Percentiles rank a stretch among this genome's conserved stretches.
phyloP scores from a whole-genome alignment of 1,140 invertebrate genomes.

The Lepidotrigona ventralis region DNA sequence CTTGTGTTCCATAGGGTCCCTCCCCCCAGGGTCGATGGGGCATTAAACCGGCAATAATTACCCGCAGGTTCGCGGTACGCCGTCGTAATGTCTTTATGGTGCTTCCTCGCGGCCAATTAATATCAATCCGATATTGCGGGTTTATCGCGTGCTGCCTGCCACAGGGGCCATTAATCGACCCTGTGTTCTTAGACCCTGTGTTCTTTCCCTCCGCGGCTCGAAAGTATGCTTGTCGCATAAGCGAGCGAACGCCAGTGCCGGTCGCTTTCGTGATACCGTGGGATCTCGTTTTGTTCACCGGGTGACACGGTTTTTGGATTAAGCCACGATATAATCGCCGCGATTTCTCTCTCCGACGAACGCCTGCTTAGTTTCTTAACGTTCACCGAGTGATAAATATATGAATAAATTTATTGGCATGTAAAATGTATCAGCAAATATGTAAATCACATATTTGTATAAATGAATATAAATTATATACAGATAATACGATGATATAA shows the following conservation, averaged over 20 bases:
- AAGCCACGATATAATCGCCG: neutral
- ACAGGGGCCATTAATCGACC: conserved; percentile 53
- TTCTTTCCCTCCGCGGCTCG: neutral
- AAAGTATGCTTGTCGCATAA: neutral
- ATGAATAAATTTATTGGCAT: no score
- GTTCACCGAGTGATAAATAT: neutral
- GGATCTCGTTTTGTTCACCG: neutral
- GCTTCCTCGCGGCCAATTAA: conserved; percentile 63
- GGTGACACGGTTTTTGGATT: neutral
- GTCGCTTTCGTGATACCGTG: neutral
- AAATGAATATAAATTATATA: no score
- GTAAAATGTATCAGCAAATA: no score
- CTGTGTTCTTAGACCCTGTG: conserved; percentile 11
- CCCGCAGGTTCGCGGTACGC: conserved; percentile 51
- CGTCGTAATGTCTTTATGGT: conserved; percentile 68
- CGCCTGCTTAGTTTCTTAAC: neutral
- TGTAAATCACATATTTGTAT: no score
- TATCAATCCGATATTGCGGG: conserved; percentile 67
- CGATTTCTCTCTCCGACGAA: neutral
- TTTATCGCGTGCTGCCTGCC: conserved; percentile 54
- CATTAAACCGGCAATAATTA: conserved; percentile 69
- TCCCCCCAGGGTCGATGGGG: conserved; percentile 47
- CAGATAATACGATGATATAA: no score
- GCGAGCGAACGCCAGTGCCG: neutral
- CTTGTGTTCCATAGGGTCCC: conserved; percentile 47